These are phyloP conservation scores for Syngnathoides biaculeatus DNA, from an alignment of 2,113 vertebrate genomes.

Conservation along the genomic window DNA sequence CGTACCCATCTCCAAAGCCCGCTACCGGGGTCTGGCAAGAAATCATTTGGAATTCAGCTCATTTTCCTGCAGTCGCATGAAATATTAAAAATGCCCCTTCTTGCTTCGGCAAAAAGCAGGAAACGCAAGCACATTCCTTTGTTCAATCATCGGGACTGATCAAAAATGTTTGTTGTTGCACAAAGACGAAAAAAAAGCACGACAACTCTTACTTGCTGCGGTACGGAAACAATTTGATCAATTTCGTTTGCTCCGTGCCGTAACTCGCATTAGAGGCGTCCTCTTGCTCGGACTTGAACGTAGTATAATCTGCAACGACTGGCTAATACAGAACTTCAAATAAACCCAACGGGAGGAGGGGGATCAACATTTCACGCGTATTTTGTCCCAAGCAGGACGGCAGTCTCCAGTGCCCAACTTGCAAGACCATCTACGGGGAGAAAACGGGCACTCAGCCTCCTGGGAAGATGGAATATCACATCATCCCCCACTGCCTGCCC, in stretches of 20 bases:
- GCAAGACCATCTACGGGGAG: constrained; percentile 95
- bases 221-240: not conserved
- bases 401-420: constrained; percentile 94
- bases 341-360: not conserved
- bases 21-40: constrained; percentile 4
- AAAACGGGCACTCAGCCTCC: constrained; percentile 95
- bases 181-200: not conserved
- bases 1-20: not conserved
- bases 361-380: not conserved
- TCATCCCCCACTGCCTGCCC: constrained; percentile 92
- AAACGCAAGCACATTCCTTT: constrained; percentile 7
- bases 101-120: constrained; percentile 1
- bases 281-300: not conserved
- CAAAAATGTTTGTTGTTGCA: not conserved
- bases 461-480: constrained; percentile 96
- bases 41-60: constrained; percentile 8
- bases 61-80: constrained; percentile 8
- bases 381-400: constrained; percentile 78
- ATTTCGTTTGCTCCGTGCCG: not conserved
- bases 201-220: not conserved
- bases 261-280: not conserved
- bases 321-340: not conserved
- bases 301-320: not conserved
- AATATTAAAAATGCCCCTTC: constrained; percentile 6
- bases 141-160: not conserved